Percentiles rank a stretch among this genome's conserved stretches.
These are phyloP conservation scores for Metalampra italica DNA, from an alignment of 2,888 invertebrate genomes.

Conservation along the genomic window DNA sequence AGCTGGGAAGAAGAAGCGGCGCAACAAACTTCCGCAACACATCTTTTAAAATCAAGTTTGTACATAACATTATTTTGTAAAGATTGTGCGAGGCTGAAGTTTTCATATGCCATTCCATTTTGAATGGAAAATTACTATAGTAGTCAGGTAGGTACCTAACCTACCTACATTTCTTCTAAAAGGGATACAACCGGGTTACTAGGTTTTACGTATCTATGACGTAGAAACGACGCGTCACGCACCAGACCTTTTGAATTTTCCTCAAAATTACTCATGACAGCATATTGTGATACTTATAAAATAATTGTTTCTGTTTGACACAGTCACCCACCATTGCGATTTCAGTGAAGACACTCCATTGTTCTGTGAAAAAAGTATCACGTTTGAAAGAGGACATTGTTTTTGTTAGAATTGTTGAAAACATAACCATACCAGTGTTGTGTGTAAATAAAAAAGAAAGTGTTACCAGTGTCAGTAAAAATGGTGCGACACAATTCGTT, in stretches of 20 bases:
- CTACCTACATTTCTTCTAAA: background rate
- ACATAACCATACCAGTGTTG: background rate
- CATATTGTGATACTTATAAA: background rate
- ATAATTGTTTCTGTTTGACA: background rate
- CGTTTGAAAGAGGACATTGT: background rate
- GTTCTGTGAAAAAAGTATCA: no score
- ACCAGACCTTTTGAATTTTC: background rate
- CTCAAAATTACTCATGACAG: background rate
- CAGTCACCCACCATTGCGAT: background rate
- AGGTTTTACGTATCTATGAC: background rate
- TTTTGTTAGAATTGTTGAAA: background rate
- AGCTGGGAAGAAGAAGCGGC: no score
- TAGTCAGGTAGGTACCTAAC: no score
- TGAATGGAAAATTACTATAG: no score
- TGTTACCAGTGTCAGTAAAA: slow-evolving; percentile 8
- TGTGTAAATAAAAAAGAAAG: background rate
- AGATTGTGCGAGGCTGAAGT: no score
- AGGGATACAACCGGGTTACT: background rate
- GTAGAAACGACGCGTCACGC: background rate
- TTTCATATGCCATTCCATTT: no score
- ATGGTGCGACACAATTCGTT: slow-evolving; percentile 39
- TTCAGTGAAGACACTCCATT: background rate
- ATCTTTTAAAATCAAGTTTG: no score
- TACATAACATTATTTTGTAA: no score
- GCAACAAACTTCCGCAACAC: no score